phyloP scores from a whole-genome alignment of 2,113 vertebrate species.

The Hippopotamus amphibius region DNA sequence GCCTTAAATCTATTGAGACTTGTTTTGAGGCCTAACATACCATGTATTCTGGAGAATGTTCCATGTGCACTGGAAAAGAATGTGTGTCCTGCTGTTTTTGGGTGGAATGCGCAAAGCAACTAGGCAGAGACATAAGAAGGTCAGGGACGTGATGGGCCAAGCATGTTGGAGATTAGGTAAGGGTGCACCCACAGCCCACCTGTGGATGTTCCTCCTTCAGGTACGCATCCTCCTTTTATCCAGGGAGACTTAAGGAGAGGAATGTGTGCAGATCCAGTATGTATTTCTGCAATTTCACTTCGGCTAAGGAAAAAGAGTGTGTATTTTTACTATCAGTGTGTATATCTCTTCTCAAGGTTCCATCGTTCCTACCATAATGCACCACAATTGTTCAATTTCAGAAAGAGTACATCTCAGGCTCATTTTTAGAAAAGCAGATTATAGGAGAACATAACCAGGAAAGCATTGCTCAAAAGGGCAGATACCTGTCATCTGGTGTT shows the following conservation, averaged over 20 bases:
- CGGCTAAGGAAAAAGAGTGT: background rate
- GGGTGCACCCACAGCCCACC: background rate
- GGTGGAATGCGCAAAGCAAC: background rate
- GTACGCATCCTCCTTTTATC: background rate
- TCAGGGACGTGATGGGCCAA: fast-evolving
- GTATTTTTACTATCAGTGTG: background rate
- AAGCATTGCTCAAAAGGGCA: background rate
- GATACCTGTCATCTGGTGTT: background rate
- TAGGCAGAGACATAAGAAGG: background rate
- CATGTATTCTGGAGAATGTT: background rate
- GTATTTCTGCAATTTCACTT: background rate
- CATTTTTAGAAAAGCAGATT: background rate
- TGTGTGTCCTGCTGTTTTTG: background rate
- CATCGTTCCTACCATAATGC: background rate
- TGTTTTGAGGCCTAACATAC: background rate
- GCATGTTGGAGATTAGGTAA: no score
- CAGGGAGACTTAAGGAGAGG: background rate
- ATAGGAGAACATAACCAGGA: background rate
- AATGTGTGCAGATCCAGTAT: background rate
- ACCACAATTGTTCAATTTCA: background rate
- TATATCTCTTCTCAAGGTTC: background rate
- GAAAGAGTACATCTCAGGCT: background rate
- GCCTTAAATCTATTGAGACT: background rate
- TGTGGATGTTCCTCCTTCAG: background rate
- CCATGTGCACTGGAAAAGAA: background rate